phyloP scores from a whole-genome alignment of 2,888 invertebrate genomes.

The Dromius quadrimaculatus region DNA sequence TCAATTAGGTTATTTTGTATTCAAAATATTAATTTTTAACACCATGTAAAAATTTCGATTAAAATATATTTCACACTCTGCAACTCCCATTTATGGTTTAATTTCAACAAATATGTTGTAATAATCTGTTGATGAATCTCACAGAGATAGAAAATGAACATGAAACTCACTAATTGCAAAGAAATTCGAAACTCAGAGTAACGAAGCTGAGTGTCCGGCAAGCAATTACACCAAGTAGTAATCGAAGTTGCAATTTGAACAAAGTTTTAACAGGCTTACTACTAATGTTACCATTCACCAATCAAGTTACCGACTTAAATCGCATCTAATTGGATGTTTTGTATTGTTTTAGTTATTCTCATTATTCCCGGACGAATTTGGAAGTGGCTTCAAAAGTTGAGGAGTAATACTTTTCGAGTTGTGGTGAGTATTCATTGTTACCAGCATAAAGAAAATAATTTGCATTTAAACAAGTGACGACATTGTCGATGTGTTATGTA shows the following conservation, averaged over 20 bases:
- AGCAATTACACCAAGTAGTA: slow-evolving; percentile 10
- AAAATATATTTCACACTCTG: too few species aligned
- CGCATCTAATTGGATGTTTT: slow-evolving; percentile 26
- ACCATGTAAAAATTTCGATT: too few species aligned
- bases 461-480: slow-evolving; percentile 20
- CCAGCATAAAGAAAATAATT: not conserved
- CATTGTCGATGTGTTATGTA: slow-evolving; percentile 9
- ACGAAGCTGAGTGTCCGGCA: slow-evolving; percentile 7
- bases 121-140: too few species aligned
- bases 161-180: slow-evolving; percentile 18
- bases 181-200: slow-evolving; percentile 2
- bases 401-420: slow-evolving; percentile 15
- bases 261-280: slow-evolving; percentile 12
- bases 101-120: too few species aligned
- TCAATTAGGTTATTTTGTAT: too few species aligned
- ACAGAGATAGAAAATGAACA: too few species aligned
- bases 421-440: slow-evolving; percentile 1
- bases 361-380: slow-evolving; percentile 15
- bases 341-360: slow-evolving; percentile 17
- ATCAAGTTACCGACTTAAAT: slow-evolving; percentile 14
- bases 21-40: too few species aligned
- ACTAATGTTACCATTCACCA: slow-evolving; percentile 4
- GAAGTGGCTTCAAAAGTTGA: slow-evolving; percentile 23
- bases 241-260: slow-evolving; percentile 24
- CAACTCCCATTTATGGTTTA: too few species aligned